Base-by-base conservation (phyloP, 1,140 invertebrate species). In the Drosophila athabasca region DNA sequence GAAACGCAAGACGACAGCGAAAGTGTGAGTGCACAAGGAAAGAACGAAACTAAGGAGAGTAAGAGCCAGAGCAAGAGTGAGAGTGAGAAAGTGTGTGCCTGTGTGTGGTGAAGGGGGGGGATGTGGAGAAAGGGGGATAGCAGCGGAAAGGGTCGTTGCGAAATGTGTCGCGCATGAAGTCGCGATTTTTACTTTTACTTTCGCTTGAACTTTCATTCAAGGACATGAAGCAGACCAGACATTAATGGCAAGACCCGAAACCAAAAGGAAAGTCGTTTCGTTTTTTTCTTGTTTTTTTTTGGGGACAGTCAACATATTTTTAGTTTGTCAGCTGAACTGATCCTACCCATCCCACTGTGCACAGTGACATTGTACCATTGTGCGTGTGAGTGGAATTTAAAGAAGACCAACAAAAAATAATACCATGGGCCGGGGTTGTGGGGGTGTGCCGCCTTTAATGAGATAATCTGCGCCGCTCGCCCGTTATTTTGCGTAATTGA, bases 401-500 rank as follows among this genome's bases (percentile, higher is more conserved):
- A 90, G 80, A 73, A 71, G 72, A 48, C 31, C 19, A 4, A 51
- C 26, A 43, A 53, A 48, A 11, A 48, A 55, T 67, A 35, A 0
- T 29, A 2, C 24, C n/a, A 39, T 39, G 35, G 11, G 35, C 11
- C 11, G 11, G 9, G 29, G 7, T 24, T 26, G 17, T 5, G 3
- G 24, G 29, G 64, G 64, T 59, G 62, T 60, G 65, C 62, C 58
- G 52, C 57, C 68, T 85, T 87, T 90, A 90, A 90, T 90, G 85
- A 90, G 87, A 90, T 90, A 90, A 90, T 90, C 81, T 90, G 66
- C 75, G 85, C 78, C 64, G 52, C 66, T 66, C 52, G 78, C 50
- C 35, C 60, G 78, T 81, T 80, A 81, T 85, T 90, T 90, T 89
- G 68, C 67, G 72, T 90, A 90, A 90, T 90, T 90, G 85, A 90